Evolutionary conservation across 2,113 vertebrate genomes (phyloP).

Genomic region (Clarias macrocephalus): DNA sequence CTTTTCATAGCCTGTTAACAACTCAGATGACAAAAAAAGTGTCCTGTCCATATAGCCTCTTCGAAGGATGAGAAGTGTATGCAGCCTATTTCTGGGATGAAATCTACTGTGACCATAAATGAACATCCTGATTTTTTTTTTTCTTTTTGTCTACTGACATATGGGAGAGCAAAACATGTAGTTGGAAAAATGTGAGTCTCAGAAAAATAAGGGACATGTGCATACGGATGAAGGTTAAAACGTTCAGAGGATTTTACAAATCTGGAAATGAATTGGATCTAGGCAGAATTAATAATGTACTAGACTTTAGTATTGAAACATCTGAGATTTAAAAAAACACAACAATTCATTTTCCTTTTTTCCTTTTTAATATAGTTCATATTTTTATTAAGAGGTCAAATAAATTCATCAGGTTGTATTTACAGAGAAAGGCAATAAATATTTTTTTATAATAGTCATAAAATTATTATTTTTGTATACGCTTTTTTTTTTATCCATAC

Average conservation of each 20-base stretch:
- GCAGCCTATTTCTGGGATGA: constrained; percentile 50
- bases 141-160: constrained; percentile 59
- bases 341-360: constrained; percentile 31
- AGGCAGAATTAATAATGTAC: background rate
- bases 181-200: constrained; percentile 66
- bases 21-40: constrained; percentile 39
- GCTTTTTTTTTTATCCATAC: constrained; percentile 70
- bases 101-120: constrained; percentile 54
- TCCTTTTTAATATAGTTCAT: constrained; percentile 79
- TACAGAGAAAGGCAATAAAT: constrained; percentile 84
- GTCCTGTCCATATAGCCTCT: constrained; percentile 30
- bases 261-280: background rate
- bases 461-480: constrained; percentile 77
- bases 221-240: constrained; percentile 8
- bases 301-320: background rate
- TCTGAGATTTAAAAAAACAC: constrained; percentile 47
- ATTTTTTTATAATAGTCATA: constrained; percentile 81
- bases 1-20: constrained; percentile 46
- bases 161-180: constrained; percentile 49
- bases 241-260: constrained; percentile 4
- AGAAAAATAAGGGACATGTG: constrained; percentile 9
- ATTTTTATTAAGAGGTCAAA: constrained; percentile 79
- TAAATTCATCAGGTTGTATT: constrained; percentile 82
- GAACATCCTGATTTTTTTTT: constrained; percentile 55
- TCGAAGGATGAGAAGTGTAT: constrained; percentile 21